Percentiles rank a stretch among this genome's conserved stretches.
phyloP scores from a whole-genome alignment of 2,113 vertebrate genomes.

The Choloepus hoffmanni region DNA sequence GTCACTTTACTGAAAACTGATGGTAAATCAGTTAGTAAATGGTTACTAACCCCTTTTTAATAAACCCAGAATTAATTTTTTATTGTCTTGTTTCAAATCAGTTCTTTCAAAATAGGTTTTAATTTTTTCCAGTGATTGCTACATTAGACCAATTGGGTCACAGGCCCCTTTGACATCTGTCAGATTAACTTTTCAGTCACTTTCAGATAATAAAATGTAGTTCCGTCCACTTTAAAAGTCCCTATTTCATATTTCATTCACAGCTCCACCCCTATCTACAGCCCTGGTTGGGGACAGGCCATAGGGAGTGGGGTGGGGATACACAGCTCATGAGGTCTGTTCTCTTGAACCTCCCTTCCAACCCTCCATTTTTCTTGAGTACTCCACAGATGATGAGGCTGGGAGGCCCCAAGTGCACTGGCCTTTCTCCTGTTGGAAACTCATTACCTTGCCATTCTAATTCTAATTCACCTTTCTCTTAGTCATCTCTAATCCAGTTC shows the following conservation, averaged over 20 bases:
- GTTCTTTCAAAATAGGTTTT: constrained; percentile 7
- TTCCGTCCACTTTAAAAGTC: background rate
- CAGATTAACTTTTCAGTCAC: constrained; percentile 25
- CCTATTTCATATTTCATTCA: background rate
- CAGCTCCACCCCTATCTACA: background rate
- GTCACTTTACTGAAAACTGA: background rate
- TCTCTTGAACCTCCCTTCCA: background rate
- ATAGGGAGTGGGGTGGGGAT: background rate
- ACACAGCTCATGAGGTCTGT: background rate
- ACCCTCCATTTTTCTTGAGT: background rate
- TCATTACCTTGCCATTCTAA: background rate
- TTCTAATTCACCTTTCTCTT: background rate
- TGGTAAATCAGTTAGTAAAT: background rate
- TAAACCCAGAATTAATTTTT: constrained; percentile 22
- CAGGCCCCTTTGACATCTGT: background rate
- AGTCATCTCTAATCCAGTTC: background rate
- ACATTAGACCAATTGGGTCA: background rate
- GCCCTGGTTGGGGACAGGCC: background rate
- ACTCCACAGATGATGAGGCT: background rate
- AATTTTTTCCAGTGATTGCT: background rate
- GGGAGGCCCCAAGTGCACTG: background rate
- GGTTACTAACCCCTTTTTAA: background rate
- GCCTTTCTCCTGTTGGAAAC: background rate
- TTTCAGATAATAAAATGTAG: background rate
- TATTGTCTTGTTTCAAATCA: constrained; percentile 39